Percentiles rank a stretch among this genome's conserved stretches.
phyloP scores from a whole-genome alignment of 2,113 vertebrate genomes.

The Eclectus roratus region DNA sequence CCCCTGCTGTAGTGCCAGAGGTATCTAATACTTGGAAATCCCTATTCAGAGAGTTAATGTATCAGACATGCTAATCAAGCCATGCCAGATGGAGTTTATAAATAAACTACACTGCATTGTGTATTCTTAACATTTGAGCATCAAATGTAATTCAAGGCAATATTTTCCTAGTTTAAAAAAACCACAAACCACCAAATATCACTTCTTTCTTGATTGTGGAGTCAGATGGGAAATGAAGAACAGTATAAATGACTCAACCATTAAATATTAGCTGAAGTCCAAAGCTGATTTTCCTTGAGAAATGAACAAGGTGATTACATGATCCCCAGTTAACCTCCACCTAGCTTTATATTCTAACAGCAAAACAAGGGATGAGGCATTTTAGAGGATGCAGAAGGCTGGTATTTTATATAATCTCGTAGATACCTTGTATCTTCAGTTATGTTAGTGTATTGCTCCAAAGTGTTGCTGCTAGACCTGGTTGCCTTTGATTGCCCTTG shows the following conservation, averaged over 20 bases:
- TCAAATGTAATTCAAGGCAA: neutral
- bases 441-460: neutral
- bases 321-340: neutral
- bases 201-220: neutral
- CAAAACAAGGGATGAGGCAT: neutral
- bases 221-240: neutral
- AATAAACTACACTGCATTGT: neutral
- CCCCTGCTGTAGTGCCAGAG: neutral
- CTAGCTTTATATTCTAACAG: neutral
- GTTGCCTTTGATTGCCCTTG: neutral
- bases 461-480: neutral
- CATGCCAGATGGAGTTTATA: constrained; percentile 19
- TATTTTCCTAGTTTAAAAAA: neutral
- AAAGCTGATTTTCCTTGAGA: neutral
- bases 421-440: neutral
- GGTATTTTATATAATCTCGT: neutral
- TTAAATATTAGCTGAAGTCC: neutral
- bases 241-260: neutral
- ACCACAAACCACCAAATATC: neutral
- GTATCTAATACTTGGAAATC: neutral
- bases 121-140: neutral
- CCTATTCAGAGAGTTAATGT: neutral
- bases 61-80: constrained; percentile 13
- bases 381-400: neutral
- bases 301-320: neutral